Evolutionary conservation across 2,888 invertebrate genomes (phyloP), one percentile per base, ranked within the genome.

Genomic region (Dichetophora obliterata): DNA sequence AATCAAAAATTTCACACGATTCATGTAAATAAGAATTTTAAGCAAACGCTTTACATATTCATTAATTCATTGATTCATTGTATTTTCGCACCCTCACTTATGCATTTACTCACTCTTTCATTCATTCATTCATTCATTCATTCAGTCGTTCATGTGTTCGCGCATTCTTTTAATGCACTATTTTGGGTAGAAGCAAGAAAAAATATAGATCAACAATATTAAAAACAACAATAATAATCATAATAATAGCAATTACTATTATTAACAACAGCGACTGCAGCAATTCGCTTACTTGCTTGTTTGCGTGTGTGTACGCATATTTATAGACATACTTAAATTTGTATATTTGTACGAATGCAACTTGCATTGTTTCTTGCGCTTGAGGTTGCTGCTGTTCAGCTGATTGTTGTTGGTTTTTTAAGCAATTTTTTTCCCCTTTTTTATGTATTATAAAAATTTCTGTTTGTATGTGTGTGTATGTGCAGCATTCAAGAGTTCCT

Each of bases 321-420:
- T 24, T 27, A 27, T 54, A 9, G 6, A 9, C 19, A 22, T 54
- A n/a, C n/a, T n/a, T n/a, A n/a, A n/a, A n/a, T n/a, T n/a, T n/a
- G n/a, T n/a, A 54, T 54, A 19, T 19, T 16, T 24, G 61, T 66
- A 19, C 22, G n/a, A 19, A 24, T 66, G 37, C 43, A 66, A 66
- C 37, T 65, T 65, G 31, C 37, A n/a, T 9, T 34, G 31, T 65
- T 65, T 65, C 65, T 65, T 65, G 34, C 11, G 65, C 31, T 37
- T 34, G 14, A 65, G 34, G 24, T 59, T 59, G 27, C n/a, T 43
- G n/a, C 22, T 66, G 66, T 14, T 48, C 16, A 9, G 61, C 37
- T 66, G 31, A 52, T 69, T 69, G 34, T 66, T 66, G n/a, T 54
- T 70, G 66, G 24, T 69, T 34, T 27, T 52, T 14, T 66, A 9